Percentiles rank a stretch among this genome's conserved stretches.
phyloP scores from a whole-genome alignment of 1,140 invertebrate species.

The Achatina immaculata region DNA sequence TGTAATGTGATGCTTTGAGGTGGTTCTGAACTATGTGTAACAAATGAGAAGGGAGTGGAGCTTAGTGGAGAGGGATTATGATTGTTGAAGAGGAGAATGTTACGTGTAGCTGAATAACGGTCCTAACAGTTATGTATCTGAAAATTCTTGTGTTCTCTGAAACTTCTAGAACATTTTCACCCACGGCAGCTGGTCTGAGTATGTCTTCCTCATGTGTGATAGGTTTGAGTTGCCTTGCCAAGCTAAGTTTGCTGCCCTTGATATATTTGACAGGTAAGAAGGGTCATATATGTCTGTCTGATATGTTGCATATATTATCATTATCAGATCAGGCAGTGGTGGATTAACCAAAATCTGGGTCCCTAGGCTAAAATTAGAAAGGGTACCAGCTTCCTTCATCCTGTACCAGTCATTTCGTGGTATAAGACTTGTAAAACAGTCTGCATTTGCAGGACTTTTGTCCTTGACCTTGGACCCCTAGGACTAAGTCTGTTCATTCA shows the following conservation, averaged over 20 bases:
- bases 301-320: background rate
- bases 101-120: too few species aligned
- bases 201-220: slow-evolving; percentile 36
- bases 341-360: background rate
- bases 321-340: background rate
- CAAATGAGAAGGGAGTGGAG: too few species aligned
- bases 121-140: too few species aligned
- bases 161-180: slow-evolving; percentile 22
- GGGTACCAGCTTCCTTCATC: background rate
- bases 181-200: slow-evolving; percentile 23
- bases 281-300: background rate
- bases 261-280: slow-evolving; percentile 33
- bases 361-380: background rate
- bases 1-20: too few species aligned
- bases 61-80: too few species aligned
- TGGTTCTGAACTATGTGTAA: too few species aligned
- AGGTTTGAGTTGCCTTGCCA: slow-evolving; percentile 34
- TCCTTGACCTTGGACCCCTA: too few species aligned
- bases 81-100: too few species aligned
- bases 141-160: background rate
- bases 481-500: too few species aligned
- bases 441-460: too few species aligned
- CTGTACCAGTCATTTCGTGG: too few species aligned
- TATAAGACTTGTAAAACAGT: too few species aligned
- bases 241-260: slow-evolving; percentile 35